phyloP scores from a whole-genome alignment of 2,113 vertebrate genomes.

The Chloroceryle aenea region DNA sequence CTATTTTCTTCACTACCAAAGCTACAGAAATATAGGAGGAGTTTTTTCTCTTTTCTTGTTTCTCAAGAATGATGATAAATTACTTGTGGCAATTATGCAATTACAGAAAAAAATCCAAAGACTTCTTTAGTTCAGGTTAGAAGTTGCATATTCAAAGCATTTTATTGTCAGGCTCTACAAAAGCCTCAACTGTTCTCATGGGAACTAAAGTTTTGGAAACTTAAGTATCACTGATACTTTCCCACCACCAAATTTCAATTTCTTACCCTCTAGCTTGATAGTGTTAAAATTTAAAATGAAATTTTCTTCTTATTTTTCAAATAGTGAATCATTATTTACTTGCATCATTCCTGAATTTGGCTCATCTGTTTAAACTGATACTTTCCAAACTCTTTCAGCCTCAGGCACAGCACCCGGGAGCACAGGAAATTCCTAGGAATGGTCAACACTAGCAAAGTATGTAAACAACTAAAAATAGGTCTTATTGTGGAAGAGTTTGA shows the following conservation, averaged over 20 bases:
- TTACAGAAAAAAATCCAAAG: not conserved
- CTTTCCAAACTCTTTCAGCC: slow-evolving; percentile 7
- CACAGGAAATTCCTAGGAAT: slow-evolving; percentile 16
- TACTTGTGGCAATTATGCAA: slow-evolving; percentile 5
- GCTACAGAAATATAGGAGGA: not conserved
- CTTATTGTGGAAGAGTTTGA: not conserved
- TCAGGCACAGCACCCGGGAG: not conserved
- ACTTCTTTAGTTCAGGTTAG: not conserved
- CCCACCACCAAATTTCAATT: not conserved
- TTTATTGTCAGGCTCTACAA: not conserved
- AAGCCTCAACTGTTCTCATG: not conserved
- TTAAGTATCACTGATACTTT: not conserved
- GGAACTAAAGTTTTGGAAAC: not conserved
- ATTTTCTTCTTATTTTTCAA: not conserved
- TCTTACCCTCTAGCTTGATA: not conserved
- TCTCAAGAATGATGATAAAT: slow-evolving; percentile 1
- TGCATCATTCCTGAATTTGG: not conserved
- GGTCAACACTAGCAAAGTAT: not conserved
- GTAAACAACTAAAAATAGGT: slow-evolving; percentile 14
- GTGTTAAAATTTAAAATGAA: not conserved
- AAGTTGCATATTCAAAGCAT: not conserved
- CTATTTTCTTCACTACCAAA: not conserved
- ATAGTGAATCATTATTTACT: not conserved
- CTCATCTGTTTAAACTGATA: not conserved
- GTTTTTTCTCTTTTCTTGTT: not conserved